Conservation (phyloP, 2,888 invertebrate genomes). For the Caenorhabditis wallacei region DNA sequence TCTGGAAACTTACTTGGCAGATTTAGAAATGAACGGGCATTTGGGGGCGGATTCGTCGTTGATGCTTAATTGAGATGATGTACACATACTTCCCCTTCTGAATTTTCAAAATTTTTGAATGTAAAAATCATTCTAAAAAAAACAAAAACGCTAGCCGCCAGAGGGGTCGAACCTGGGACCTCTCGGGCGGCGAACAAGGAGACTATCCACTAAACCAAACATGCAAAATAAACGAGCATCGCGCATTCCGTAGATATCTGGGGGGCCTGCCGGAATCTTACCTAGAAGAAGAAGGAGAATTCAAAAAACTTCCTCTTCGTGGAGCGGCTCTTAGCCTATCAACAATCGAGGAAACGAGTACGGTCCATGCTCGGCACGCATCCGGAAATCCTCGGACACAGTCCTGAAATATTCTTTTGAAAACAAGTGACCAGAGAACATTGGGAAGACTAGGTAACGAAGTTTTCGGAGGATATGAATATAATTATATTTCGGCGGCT, state of each 20-base stretch:
- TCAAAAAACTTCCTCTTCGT: conserved; percentile 66
- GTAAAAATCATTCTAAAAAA: neutral
- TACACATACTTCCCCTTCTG: conserved; percentile 55
- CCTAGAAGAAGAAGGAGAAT: conserved; percentile 45
- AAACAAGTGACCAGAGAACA: neutral
- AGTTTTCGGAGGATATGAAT: conserved; percentile 15
- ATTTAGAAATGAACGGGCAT: conserved; percentile 45
- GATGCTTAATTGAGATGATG: conserved; percentile 27
- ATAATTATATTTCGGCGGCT: conserved; percentile 1
- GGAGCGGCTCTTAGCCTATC: conserved; percentile 78
- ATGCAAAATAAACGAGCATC: too few species aligned
- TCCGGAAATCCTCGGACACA: conserved; percentile 81
- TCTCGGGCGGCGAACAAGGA: too few species aligned
- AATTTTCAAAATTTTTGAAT: neutral
- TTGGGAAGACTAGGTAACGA: conserved; percentile 16
- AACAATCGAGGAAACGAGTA: conserved; percentile 79
- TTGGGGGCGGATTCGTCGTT: conserved; percentile 37
- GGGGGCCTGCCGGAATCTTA: too few species aligned
- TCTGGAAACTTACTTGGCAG: conserved; percentile 34
- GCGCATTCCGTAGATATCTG: too few species aligned
- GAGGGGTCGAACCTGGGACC: too few species aligned
- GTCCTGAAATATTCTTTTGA: conserved; percentile 66
- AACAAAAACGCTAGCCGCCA: too few species aligned
- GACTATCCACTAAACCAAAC: too few species aligned
- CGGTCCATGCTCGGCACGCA: conserved; percentile 80